A percentile compares a stretch with the other conserved stretches of the same genome.
These are phyloP conservation scores for Onychomys arenicola DNA, from an alignment of 2,797 vertebrate genomes.

Conservation along the genomic window DNA sequence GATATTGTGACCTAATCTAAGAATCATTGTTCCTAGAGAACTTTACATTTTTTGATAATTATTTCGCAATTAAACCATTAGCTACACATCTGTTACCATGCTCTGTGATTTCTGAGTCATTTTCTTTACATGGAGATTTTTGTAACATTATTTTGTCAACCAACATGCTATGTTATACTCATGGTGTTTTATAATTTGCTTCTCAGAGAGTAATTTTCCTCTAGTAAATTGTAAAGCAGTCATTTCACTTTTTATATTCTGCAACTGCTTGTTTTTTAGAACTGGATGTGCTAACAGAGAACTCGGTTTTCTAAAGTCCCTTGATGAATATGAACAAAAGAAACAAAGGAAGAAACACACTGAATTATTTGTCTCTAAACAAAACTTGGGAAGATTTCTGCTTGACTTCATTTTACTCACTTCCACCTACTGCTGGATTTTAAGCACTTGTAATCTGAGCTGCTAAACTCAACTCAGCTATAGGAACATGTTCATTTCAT, in stretches of 20 bases:
- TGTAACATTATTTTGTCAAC: conserved; percentile 40
- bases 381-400: neutral
- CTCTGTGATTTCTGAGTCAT: conserved; percentile 29
- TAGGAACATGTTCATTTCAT: neutral
- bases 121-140: conserved; percentile 18
- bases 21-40: neutral
- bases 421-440: neutral
- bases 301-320: conserved; percentile 47
- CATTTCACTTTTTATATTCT: conserved; percentile 49
- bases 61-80: conserved; percentile 1
- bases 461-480: neutral
- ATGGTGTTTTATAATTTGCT: conserved; percentile 22
- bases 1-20: conserved; percentile 34
- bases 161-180: neutral
- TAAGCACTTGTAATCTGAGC: conserved; percentile 11
- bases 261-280: neutral
- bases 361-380: conserved; percentile 60
- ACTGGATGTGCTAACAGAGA: conserved; percentile 38
- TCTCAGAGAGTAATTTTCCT: conserved; percentile 48
- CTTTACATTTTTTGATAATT: conserved; percentile 8
- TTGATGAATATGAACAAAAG: conserved; percentile 38
- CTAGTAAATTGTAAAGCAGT: conserved; percentile 44
- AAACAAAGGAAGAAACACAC: conserved; percentile 56
- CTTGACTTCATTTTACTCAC: conserved; percentile 47
- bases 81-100: neutral